These are phyloP conservation scores for Leucania comma DNA, from an alignment of 2,888 invertebrate genomes.

Conservation along the genomic window DNA sequence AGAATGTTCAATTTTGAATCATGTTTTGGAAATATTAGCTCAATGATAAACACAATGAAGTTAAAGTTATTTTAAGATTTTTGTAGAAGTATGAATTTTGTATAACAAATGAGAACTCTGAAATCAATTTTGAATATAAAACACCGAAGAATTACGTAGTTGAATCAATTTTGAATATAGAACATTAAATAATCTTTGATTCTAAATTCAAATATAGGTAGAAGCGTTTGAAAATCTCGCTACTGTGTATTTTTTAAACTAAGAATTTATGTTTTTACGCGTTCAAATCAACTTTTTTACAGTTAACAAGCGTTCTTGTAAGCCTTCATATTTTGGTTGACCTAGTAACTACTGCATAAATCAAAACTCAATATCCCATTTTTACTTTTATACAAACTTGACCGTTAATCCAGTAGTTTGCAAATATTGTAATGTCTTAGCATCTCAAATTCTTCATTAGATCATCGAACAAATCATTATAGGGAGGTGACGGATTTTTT, in stretches of 20 bases:
- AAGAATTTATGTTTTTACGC: not conserved
- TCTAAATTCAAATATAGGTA: conserved; percentile 1
- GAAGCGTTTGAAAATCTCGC: not conserved
- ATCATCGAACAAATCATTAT: too few species aligned
- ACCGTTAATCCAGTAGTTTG: not conserved
- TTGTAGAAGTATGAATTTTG: not conserved
- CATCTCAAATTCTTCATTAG: too few species aligned
- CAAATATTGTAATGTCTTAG: not conserved
- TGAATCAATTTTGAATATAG: not conserved
- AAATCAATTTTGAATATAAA: not conserved
- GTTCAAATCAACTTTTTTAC: not conserved
- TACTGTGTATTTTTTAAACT: too few species aligned
- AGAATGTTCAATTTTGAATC: not conserved
- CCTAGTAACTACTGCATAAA: not conserved
- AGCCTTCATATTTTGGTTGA: not conserved
- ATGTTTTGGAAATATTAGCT: not conserved
- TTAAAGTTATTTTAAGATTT: not conserved
- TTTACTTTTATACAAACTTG: not conserved
- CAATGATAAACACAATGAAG: not conserved
- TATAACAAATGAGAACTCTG: too few species aligned
- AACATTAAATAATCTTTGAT: not conserved
- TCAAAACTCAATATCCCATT: not conserved
- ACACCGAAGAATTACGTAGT: too few species aligned
- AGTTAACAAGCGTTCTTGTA: not conserved
- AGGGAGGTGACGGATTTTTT: not conserved